Percentiles rank a stretch among this genome's conserved stretches.
These are phyloP conservation scores for Oxytorus armatus DNA, from an alignment of 2,888 invertebrate species.

Conservation along the genomic window DNA sequence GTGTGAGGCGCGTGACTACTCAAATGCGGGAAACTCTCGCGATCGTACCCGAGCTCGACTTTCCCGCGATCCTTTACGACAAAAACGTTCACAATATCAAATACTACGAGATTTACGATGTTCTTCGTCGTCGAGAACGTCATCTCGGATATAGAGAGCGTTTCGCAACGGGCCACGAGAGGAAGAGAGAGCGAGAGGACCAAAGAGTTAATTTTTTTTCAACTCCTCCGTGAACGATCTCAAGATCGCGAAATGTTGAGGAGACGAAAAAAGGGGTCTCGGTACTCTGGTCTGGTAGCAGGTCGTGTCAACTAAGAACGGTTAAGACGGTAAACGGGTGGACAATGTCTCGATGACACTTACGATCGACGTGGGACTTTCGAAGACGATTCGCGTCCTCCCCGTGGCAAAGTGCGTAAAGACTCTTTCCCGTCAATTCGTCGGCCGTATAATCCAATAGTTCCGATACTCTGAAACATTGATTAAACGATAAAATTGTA, in stretches of 20 bases:
- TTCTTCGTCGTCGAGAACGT: conserved; percentile 55
- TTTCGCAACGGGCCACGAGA: not conserved
- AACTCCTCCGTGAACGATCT: too few relatives aligned
- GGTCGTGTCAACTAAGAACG: not conserved
- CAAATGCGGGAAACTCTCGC: conserved; percentile 74
- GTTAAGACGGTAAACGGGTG: not conserved
- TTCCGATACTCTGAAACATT: conserved; percentile 91
- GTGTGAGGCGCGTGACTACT: conserved; percentile 72
- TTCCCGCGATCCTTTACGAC: conserved; percentile 72
- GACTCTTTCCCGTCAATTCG: conserved; percentile 96
- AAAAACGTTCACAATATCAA: conserved; percentile 78
- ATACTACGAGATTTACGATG: conserved; percentile 73
- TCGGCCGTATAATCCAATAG: conserved; percentile 97
- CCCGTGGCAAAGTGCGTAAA: conserved; percentile 97
- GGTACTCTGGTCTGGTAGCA: too few relatives aligned
- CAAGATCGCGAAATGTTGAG: too few relatives aligned
- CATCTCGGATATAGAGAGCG: conserved; percentile 15
- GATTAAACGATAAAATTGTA: too few relatives aligned
- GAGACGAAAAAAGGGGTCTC: too few relatives aligned
- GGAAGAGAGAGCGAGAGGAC: not conserved
- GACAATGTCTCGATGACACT: conserved; percentile 85
- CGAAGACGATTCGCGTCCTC: conserved; percentile 97
- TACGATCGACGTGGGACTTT: conserved; percentile 97
- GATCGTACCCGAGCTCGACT: conserved; percentile 50
- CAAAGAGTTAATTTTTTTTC: conserved; percentile 16